Conservation (phyloP, 2,888 invertebrate species). For the Eupithecia exiguata region DNA sequence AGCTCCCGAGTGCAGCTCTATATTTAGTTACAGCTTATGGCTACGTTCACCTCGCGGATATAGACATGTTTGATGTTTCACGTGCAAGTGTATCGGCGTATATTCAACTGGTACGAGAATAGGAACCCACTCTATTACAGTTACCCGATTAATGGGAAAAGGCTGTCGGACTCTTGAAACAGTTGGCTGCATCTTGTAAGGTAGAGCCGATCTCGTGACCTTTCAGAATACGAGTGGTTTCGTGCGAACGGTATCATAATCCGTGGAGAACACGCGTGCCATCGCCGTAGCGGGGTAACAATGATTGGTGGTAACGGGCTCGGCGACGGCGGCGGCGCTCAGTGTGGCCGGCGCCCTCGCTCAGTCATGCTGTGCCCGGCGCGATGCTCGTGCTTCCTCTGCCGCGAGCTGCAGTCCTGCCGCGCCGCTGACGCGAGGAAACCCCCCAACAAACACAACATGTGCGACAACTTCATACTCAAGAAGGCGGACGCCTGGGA, state of each 20-base stretch:
- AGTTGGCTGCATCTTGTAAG: not conserved
- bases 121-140: slow-evolving; percentile 33
- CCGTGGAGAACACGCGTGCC: slow-evolving; percentile 66
- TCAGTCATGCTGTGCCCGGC: slow-evolving; percentile 87
- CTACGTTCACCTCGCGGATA: slow-evolving; percentile 71
- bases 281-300: slow-evolving; percentile 59
- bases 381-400: slow-evolving; percentile 90
- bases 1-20: slow-evolving; percentile 62
- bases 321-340: slow-evolving; percentile 53
- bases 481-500: slow-evolving; percentile 82
- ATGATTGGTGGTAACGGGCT: slow-evolving; percentile 62
- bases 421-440: slow-evolving; percentile 80
- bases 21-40: slow-evolving; percentile 74
- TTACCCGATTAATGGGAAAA: slow-evolving; percentile 40
- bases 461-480: slow-evolving; percentile 83
- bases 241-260: slow-evolving; percentile 69
- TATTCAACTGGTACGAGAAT: slow-evolving; percentile 34
- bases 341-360: slow-evolving; percentile 76
- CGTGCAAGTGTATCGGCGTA: slow-evolving; percentile 34
- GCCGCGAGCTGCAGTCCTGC: slow-evolving; percentile 88
- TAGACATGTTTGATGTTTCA: slow-evolving; percentile 52
- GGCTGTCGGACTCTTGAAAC: slow-evolving; percentile 12
- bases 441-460: slow-evolving; percentile 70
- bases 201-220: slow-evolving; percentile 42
- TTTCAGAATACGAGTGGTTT: slow-evolving; percentile 51